phyloP scores from a whole-genome alignment of 2,888 invertebrate genomes.

The Caenorhabditis virilis region DNA sequence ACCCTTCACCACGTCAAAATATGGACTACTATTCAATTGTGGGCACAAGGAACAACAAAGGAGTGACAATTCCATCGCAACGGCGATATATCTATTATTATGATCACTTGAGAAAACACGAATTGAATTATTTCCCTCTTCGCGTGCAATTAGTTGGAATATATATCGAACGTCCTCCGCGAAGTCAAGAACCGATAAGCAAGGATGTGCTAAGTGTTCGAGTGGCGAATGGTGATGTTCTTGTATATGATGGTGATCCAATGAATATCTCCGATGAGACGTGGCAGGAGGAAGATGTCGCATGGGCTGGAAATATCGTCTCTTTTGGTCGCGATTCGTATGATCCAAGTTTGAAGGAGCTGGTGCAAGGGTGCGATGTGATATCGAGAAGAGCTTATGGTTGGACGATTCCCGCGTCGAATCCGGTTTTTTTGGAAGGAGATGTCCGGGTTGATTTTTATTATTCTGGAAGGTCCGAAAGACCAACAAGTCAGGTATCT shows the following conservation, averaged over 20 bases:
- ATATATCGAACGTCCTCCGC: conserved; percentile 74
- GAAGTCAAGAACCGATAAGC: conserved; percentile 69
- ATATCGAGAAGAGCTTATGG: conserved; percentile 60
- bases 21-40: conserved; percentile 79
- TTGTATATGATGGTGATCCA: conserved; percentile 51
- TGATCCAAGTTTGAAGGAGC: conserved; percentile 31
- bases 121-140: conserved; percentile 74
- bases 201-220: conserved; percentile 49
- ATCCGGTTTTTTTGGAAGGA: conserved; percentile 74
- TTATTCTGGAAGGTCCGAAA: too few relatives aligned
- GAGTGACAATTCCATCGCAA: conserved; percentile 95
- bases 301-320: conserved; percentile 9
- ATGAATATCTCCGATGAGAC: conserved; percentile 42
- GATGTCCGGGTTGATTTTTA: conserved; percentile 85
- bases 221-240: conserved; percentile 59
- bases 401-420: conserved; percentile 59
- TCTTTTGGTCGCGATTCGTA: conserved; percentile 27
- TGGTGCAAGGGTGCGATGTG: conserved; percentile 17
- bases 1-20: conserved; percentile 81
- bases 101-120: conserved; percentile 75
- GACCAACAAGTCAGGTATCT: too few relatives aligned
- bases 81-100: conserved; percentile 96
- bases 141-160: conserved; percentile 77
- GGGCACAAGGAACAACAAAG: conserved; percentile 65
- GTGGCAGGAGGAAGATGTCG: conserved; percentile 15